Conservation (phyloP, 2,797 vertebrate genomes). For the Melanotaenia maccullochi region DNA sequence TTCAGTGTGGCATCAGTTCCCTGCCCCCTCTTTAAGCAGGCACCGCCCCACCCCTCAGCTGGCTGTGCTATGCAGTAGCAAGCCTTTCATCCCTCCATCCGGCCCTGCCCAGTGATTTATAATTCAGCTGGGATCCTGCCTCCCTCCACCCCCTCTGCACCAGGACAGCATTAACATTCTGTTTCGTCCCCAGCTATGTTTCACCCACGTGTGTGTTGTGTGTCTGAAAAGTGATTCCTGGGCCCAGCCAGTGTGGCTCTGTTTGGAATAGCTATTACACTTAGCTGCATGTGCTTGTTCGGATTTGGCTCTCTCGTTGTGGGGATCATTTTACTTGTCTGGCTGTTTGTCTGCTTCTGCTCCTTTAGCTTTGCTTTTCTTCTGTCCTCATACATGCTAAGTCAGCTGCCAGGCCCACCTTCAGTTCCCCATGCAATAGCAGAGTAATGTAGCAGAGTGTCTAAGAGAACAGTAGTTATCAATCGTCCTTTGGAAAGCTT, state of each 20-base stretch:
- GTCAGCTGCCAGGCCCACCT: constrained; percentile 49
- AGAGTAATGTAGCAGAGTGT: constrained; percentile 33
- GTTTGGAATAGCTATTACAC: constrained; percentile 64
- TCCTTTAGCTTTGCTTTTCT: constrained; percentile 44
- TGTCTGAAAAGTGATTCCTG: constrained; percentile 57
- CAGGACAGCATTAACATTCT: constrained; percentile 82
- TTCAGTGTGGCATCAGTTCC: constrained; percentile 60
- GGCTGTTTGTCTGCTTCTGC: constrained; percentile 47
- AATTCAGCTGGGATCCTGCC: constrained; percentile 84
- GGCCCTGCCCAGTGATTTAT: constrained; percentile 84
- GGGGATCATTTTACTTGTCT: constrained; percentile 54
- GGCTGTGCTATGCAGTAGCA: constrained; percentile 69
- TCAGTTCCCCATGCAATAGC: constrained; percentile 44
- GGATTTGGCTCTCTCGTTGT: constrained; percentile 62
- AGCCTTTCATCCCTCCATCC: constrained; percentile 77
- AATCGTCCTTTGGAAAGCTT: constrained; percentile 8
- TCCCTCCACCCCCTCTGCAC: constrained; percentile 78
- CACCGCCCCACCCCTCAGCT: constrained; percentile 74
- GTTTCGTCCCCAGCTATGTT: constrained; percentile 77
- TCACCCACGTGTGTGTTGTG: constrained; percentile 67
- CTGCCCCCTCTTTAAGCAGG: constrained; percentile 71
- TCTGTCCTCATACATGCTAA: constrained; percentile 53
- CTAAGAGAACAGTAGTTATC: constrained; percentile 9
- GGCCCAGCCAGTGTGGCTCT: constrained; percentile 64
- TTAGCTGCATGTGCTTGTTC: constrained; percentile 52